Conservation (phyloP, 1,140 invertebrate species). For the Helicoverpa zea region DNA sequence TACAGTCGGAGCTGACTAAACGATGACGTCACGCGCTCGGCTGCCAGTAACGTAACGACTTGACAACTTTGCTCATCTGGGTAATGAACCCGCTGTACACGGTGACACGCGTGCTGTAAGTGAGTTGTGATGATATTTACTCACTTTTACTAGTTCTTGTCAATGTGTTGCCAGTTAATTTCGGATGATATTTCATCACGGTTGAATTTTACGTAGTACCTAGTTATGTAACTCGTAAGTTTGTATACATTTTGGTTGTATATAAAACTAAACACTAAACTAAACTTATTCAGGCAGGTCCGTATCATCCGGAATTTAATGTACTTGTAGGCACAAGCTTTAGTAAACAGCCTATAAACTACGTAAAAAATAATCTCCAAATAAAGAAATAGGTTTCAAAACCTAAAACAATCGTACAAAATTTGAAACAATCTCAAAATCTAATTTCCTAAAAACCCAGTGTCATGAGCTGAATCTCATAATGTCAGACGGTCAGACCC, state of each 20-base stretch:
- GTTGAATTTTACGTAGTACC: too few species aligned
- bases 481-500: neutral
- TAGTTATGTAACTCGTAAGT: too few species aligned
- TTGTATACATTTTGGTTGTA: too few species aligned
- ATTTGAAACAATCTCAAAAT: neutral
- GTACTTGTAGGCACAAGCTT: too few species aligned
- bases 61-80: conserved; percentile 39
- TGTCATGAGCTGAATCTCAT: neutral
- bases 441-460: neutral
- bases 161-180: neutral
- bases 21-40: conserved; percentile 17
- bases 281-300: too few species aligned
- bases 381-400: neutral
- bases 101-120: neutral
- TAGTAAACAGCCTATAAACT: too few species aligned
- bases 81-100: conserved; percentile 21
- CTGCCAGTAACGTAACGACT: conserved; percentile 39
- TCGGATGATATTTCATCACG: neutral
- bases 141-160: neutral
- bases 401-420: neutral
- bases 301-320: too few species aligned
- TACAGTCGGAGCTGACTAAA: conserved; percentile 20
- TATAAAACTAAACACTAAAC: too few species aligned
- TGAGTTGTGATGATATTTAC: neutral
- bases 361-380: too few species aligned